phyloP scores from a whole-genome alignment of 2,888 invertebrate species.

The Xestia rhomboidea region DNA sequence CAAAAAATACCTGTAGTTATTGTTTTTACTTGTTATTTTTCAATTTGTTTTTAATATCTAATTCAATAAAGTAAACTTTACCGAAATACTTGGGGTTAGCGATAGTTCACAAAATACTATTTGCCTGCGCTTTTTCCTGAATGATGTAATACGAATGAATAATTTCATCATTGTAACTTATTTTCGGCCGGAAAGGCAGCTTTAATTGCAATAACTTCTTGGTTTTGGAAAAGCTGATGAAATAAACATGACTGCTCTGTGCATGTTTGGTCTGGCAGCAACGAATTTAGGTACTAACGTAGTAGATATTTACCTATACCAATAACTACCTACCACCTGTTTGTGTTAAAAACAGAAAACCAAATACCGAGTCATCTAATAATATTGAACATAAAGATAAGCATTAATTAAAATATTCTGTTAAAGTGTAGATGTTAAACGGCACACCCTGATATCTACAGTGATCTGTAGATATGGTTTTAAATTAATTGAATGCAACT shows the following conservation, averaged over 20 bases:
- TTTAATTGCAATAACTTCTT: neutral
- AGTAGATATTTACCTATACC: neutral
- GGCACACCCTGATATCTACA: constrained; percentile 18
- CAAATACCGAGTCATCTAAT: neutral
- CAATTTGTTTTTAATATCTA: neutral
- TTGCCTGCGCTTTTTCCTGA: neutral
- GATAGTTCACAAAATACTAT: neutral
- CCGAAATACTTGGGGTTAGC: neutral
- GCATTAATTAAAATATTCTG: constrained; percentile 18
- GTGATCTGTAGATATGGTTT: neutral
- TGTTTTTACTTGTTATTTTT: neutral
- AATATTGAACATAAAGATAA: neutral
- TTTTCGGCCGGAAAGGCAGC: neutral
- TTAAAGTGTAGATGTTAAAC: constrained; percentile 1
- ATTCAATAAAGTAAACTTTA: neutral
- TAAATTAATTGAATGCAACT: neutral
- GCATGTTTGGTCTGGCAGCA: constrained; percentile 29
- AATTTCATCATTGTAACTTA: neutral
- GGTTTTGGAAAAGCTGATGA: neutral
- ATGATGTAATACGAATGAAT: constrained; percentile 25
- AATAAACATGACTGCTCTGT: constrained; percentile 10
- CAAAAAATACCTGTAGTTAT: neutral
- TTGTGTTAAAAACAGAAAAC: neutral
- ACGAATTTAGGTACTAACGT: neutral
- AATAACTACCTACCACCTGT: neutral